Evolutionary conservation across 2,797 vertebrate genomes (phyloP), one percentile per base, ranked within the genome.

Genomic region (Aeoliscus strigatus): DNA sequence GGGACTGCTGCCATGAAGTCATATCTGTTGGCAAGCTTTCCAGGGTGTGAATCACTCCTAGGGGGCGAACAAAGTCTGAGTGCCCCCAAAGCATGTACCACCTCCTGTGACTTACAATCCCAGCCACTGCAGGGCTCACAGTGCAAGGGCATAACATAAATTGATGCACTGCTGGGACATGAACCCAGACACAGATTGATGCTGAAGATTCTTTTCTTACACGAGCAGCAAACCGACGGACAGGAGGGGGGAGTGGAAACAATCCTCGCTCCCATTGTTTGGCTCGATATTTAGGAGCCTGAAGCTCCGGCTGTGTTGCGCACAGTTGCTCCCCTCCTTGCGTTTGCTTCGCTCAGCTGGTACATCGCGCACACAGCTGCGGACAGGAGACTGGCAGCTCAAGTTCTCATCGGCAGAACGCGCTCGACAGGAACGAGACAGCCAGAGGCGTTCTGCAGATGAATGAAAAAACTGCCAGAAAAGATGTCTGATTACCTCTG

Each of bases 401-500:
- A 61, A 66, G 63, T 68, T 73, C 65, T 72, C 73, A 44, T 72
- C 66, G 16, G 9, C 41, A 39, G 58, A 61, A 48, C 62, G 80
- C 71, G 49, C 73, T 76, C 80, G 56, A 66, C 67, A 72, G 70
- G 62, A 17, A 28, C 42, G 41, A 71, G 60, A 35, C 44, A 50
- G 78, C 77, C 67, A 44, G 69, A 75, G 73, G 65, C 75, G 71
- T 80, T 84, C 66, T 84, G 87, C 84, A 89, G 83, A 85, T 64
- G 70, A 75, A 39, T 66, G 64, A 75, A 60, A 69, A 63, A 77
- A 69, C 47, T 8, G 61, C 78, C 75, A 58, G 64, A 63, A 72
- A 66, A 71, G 73, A 78, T 74, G 62, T 71, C 77, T 52, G 67
- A 79, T 83, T 81, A 76, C 72, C 62, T 51, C 60, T 29, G 70